Conservation (phyloP, 1,140 invertebrate genomes). For the Elymnias hypermnestra region DNA sequence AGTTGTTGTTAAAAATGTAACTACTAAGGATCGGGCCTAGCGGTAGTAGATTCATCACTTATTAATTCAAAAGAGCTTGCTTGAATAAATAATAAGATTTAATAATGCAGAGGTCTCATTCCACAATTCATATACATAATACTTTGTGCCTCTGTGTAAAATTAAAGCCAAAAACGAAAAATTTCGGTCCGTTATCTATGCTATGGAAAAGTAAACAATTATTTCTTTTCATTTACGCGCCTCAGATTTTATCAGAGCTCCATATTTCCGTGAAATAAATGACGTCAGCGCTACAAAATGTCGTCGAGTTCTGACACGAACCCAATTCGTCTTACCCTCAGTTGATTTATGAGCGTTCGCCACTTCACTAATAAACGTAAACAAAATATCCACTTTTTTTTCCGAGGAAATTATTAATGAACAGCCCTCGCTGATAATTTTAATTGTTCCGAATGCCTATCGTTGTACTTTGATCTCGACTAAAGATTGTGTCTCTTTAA, state of each 20-base stretch:
- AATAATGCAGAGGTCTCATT: too few species aligned
- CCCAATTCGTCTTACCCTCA: slow-evolving; percentile 48
- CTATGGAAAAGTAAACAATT: background rate
- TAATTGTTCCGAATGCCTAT: slow-evolving; percentile 59
- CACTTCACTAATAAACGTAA: slow-evolving; percentile 71
- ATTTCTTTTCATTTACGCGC: background rate
- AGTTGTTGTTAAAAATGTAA: too few species aligned
- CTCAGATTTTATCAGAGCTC: slow-evolving; percentile 16
- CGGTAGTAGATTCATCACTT: too few species aligned
- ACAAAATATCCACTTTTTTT: slow-evolving; percentile 63
- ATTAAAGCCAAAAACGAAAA: too few species aligned
- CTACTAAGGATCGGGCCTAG: too few species aligned
- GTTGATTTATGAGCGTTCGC: slow-evolving; percentile 59
- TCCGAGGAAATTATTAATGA: slow-evolving; percentile 57
- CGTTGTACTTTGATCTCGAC: slow-evolving; percentile 39
- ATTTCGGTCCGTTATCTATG: too few species aligned
- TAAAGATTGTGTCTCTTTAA: slow-evolving; percentile 39
- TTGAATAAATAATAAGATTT: too few species aligned
- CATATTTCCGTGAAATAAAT: slow-evolving; percentile 29
- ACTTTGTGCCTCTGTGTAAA: too few species aligned
- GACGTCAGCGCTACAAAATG: slow-evolving; percentile 39
- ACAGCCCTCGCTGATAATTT: slow-evolving; percentile 46
- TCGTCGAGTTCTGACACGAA: slow-evolving; percentile 34
- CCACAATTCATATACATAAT: too few species aligned
- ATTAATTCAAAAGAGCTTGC: too few species aligned